These are phyloP conservation scores for Pardosa pseudoannulata DNA, from an alignment of 2,888 invertebrate species.

Conservation along the genomic window DNA sequence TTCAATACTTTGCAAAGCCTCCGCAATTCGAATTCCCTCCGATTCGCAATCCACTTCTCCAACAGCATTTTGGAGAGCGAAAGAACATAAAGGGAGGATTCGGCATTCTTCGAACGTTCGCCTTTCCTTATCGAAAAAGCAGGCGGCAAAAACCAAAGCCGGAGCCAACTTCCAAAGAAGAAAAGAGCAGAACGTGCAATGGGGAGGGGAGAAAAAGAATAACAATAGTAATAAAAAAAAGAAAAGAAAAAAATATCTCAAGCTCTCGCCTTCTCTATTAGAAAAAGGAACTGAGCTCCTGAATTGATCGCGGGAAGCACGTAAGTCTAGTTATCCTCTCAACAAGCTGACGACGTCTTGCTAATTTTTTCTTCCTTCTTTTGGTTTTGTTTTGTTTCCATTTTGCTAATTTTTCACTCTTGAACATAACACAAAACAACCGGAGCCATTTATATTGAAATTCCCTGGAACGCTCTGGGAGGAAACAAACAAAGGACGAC, in stretches of 20 bases:
- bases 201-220: not conserved
- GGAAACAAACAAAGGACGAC: not conserved
- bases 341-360: not conserved
- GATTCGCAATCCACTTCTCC: constrained; percentile 4
- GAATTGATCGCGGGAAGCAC: not conserved
- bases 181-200: not conserved
- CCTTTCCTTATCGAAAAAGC: not conserved
- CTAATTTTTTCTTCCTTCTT: not conserved
- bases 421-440: too few relatives aligned
- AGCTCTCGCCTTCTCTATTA: not conserved
- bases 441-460: constrained; percentile 5
- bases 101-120: constrained; percentile 15
- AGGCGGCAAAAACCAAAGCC: constrained; percentile 12
- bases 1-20: not conserved
- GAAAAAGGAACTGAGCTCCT: constrained; percentile 5
- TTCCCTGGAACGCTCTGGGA: not conserved
- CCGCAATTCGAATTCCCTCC: not conserved
- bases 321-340: not conserved
- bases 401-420: too few relatives aligned
- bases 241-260: too few relatives aligned
- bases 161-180: not conserved
- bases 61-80: not conserved
- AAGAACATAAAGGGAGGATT: constrained; percentile 12
- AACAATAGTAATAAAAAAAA: too few relatives aligned
- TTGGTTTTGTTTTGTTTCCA: too few relatives aligned